phyloP scores from a whole-genome alignment of 1,140 invertebrate genomes.

The Wiebesia pumilae region DNA sequence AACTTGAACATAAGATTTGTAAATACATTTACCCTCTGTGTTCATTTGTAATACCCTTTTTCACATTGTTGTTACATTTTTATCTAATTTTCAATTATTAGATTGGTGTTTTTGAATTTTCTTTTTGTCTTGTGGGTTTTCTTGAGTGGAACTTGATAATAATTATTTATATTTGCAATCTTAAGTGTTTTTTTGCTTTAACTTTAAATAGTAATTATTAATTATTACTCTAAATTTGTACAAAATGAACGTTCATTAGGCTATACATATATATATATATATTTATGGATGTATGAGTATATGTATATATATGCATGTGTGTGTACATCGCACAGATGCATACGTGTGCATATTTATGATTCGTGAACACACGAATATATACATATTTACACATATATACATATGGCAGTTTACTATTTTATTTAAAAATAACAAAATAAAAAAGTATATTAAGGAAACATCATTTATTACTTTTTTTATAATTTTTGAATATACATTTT shows the following conservation, averaged over 20 bases:
- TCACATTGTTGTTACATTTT: conserved; percentile 43
- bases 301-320: not conserved
- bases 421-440: conserved; percentile 42
- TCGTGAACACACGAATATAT: not conserved
- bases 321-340: not conserved
- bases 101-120: conserved; percentile 30
- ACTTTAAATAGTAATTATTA: not conserved
- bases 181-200: conserved; percentile 35
- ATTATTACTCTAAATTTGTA: conserved; percentile 37
- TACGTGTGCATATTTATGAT: not conserved
- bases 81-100: conserved; percentile 38
- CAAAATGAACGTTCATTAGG: conserved; percentile 26
- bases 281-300: not conserved
- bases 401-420: conserved; percentile 31
- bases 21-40: conserved; percentile 53
- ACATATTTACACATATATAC: not conserved
- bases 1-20: conserved; percentile 53
- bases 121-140: conserved; percentile 19
- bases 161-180: conserved; percentile 42
- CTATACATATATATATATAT: conserved; percentile 14
- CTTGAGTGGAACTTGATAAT: conserved; percentile 46
- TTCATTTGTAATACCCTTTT: conserved; percentile 53
- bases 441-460: conserved; percentile 16
- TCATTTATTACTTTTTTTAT: conserved; percentile 17
- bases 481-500: conserved; percentile 7